Base-by-base conservation (phyloP, 2,797 vertebrate species). In the Zalophus californianus region DNA sequence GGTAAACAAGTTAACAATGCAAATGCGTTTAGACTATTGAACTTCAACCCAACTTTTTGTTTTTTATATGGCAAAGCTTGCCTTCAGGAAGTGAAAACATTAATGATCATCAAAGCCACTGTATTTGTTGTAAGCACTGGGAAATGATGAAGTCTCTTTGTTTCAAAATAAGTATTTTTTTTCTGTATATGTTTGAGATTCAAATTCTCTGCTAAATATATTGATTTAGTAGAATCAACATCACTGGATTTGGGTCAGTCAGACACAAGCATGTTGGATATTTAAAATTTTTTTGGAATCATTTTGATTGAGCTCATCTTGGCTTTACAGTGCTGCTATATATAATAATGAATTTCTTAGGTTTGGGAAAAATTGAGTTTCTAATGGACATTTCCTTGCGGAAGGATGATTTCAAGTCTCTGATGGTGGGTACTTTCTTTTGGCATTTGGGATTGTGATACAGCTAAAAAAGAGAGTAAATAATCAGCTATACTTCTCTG, bases 31-130 rank as follows among this genome's bases (percentile, higher is more conserved):
- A 64, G 25, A 38, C 68, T 44, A 72, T 7, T 77, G 41, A 91
- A 16, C 21, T 86, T 96, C 79, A 20, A 58, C 5, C 12, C 18
- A 60, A 73, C 1, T 38, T 96, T 92, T 62, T 75, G 15, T 32
- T 84, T 95, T 90, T 27, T 66, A 4, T 35, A 13, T 68, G 62
- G 16, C 18, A 86, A 86, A 94, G 2, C 12, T 97, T 92, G 21
- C 25, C 20, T 94, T 89, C 18, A 52, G 58, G 38, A 80, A 97
- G 60, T 75, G 32, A 91, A 94, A 90, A 56, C 38, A 90, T 66
- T 79, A 75, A 66, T 25, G 79, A 2, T 64, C 78, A 73, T 68
- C 12, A 72, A 87, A 94, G 90, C 75, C 21, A 25, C 5, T 75
- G 20, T 18, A 35, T 64, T 85, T 60, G 7, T 50, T 90, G 27